These are phyloP conservation scores for Forpus xanthops DNA, from an alignment of 2,797 vertebrate genomes.

Conservation along the genomic window DNA sequence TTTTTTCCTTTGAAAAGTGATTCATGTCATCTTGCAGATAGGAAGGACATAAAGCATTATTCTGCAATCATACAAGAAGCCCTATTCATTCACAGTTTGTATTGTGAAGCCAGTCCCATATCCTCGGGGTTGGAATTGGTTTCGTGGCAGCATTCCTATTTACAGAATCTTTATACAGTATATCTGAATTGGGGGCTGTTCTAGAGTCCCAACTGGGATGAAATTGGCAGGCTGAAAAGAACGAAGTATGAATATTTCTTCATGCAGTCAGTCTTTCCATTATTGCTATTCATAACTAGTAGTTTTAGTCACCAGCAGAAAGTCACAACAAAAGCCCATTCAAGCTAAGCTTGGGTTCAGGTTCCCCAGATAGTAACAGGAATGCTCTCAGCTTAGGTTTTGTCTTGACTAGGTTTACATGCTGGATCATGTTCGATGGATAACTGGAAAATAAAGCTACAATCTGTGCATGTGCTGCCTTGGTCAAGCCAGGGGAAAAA, in stretches of 20 bases:
- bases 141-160: not conserved
- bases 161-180: not conserved
- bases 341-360: not conserved
- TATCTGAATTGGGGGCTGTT: not conserved
- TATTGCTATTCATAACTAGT: not conserved
- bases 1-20: constrained; percentile 56
- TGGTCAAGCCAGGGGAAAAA: not conserved
- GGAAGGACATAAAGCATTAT: constrained; percentile 40
- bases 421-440: not conserved
- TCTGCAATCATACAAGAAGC: constrained; percentile 43
- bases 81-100: constrained; percentile 33
- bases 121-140: not conserved
- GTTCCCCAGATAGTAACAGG: not conserved
- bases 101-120: not conserved
- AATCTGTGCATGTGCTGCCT: not conserved
- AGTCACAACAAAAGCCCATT: not conserved
- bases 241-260: not conserved
- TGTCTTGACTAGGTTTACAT: not conserved
- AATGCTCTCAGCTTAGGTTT: not conserved
- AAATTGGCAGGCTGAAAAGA: not conserved
- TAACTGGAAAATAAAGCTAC: not conserved
- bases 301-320: not conserved
- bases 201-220: not conserved
- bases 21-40: constrained; percentile 31
- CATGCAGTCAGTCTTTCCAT: not conserved